phyloP scores from a whole-genome alignment of 92 coral and sea anemone genomes.

The Heliopora coerulea region DNA sequence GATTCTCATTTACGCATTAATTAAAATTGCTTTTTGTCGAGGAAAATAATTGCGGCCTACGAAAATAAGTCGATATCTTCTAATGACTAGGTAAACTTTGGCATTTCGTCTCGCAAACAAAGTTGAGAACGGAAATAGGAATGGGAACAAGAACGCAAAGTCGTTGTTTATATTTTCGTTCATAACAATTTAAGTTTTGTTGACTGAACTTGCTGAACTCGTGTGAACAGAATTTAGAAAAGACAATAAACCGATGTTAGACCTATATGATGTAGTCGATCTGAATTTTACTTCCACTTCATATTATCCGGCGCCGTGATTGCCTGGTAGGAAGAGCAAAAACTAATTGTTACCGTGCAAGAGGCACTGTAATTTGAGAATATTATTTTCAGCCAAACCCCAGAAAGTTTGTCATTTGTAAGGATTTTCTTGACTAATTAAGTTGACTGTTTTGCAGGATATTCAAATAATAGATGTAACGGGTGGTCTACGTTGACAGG shows the following conservation, averaged over 20 bases:
- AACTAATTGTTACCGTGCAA: background rate
- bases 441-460: background rate
- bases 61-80: slow-evolving; percentile 33
- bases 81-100: slow-evolving; percentile 30
- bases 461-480: background rate
- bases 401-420: slow-evolving; percentile 1
- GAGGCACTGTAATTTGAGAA: slow-evolving; percentile 7
- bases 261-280: too few relatives aligned
- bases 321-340: too few relatives aligned
- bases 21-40: slow-evolving; percentile 39
- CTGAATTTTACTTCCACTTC: background rate
- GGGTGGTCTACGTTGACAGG: background rate
- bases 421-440: background rate
- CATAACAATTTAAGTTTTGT: too few relatives aligned
- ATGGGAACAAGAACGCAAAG: background rate
- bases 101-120: background rate
- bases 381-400: background rate
- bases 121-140: background rate
- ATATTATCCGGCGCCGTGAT: too few relatives aligned
- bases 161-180: too few relatives aligned
- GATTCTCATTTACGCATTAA: slow-evolving; percentile 35
- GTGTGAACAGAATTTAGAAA: too few relatives aligned
- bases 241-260: too few relatives aligned
- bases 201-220: too few relatives aligned
- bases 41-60: slow-evolving; percentile 40